These are phyloP conservation scores for Yponomeuta plumbellus DNA, from an alignment of 2,888 invertebrate species.

Conservation along the genomic window DNA sequence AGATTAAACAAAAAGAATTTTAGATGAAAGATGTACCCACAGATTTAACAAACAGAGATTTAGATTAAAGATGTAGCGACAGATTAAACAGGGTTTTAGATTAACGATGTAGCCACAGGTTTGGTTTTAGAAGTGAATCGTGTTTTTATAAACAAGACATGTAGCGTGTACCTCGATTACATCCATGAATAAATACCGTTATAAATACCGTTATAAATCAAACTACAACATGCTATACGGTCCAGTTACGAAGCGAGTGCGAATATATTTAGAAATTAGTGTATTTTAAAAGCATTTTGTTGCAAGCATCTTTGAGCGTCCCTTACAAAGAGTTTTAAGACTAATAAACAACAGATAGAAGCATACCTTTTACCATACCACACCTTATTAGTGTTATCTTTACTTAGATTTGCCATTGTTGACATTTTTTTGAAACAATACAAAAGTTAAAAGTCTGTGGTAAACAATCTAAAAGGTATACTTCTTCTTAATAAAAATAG, in stretches of 20 bases:
- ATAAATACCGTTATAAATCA: background rate
- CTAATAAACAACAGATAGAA: background rate
- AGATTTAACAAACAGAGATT: no score
- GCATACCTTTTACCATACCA: no score
- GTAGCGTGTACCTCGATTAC: background rate
- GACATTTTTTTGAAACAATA: no score
- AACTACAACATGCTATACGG: background rate
- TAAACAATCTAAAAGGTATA: background rate
- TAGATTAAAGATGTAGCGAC: no score
- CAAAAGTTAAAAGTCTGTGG: background rate
- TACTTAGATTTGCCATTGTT: background rate
- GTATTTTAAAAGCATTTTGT: conserved; percentile 17
- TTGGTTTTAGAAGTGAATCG: no score
- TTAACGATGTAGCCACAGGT: no score
- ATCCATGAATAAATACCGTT: background rate
- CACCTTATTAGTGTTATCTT: no score
- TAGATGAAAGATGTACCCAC: no score
- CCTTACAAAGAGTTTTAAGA: conserved; percentile 19
- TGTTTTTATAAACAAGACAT: no score
- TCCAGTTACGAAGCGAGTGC: conserved; percentile 8
- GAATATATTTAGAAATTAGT: conserved; percentile 19
- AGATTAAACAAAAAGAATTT: no score
- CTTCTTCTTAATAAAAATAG: conserved; percentile 16
- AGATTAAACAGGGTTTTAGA: no score
- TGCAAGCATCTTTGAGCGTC: conserved; percentile 28